Percentiles rank a stretch among this genome's conserved stretches.
phyloP scores from a whole-genome alignment of 2,797 vertebrate species.

The Numenius phaeopus region DNA sequence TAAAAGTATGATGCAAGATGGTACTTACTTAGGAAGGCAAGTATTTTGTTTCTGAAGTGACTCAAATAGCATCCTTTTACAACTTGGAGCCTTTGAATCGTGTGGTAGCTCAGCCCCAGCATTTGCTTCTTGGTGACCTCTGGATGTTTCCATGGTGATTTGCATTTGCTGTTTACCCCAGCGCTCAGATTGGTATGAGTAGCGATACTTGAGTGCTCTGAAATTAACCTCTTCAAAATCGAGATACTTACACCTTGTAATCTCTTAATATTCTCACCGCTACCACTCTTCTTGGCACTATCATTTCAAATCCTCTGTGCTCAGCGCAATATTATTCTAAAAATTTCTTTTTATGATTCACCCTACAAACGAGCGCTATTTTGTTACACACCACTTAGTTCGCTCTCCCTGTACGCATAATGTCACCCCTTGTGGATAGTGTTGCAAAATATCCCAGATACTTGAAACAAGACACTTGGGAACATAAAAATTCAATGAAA shows the following conservation, averaged over 20 bases:
- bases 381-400: constrained; percentile 46
- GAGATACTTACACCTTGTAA: background rate
- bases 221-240: background rate
- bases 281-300: background rate
- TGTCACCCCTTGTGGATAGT: constrained; percentile 17
- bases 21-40: background rate
- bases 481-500: background rate
- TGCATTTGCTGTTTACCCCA: background rate
- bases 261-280: background rate
- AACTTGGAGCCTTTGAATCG: background rate
- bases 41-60: background rate
- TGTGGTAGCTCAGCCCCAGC: background rate
- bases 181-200: background rate
- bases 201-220: background rate
- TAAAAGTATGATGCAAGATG: background rate
- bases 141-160: background rate
- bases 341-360: background rate
- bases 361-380: background rate
- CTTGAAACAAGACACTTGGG: constrained; percentile 36
- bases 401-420: background rate
- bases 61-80: background rate
- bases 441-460: constrained; percentile 30
- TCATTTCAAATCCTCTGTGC: background rate
- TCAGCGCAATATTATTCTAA: background rate
- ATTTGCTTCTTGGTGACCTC: background rate